Base-by-base conservation (phyloP, 1,140 invertebrate species). In the Zaprionus tsacasi region DNA sequence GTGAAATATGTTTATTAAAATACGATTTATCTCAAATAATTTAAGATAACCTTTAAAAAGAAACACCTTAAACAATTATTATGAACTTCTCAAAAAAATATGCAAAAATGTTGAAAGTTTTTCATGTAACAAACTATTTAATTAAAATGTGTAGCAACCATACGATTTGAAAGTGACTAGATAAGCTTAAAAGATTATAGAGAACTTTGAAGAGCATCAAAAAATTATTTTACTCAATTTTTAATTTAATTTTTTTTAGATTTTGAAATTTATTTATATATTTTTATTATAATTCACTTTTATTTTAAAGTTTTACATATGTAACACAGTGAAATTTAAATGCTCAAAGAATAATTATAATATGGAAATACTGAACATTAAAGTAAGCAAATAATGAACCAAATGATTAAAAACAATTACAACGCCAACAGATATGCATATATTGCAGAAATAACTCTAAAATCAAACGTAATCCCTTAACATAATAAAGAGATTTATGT, bases 401-500 rank as follows among this genome's bases (percentile, higher is more conserved):
- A 48, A 69, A 21, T 33, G 13, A 30, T 60, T n/a, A 40, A 17
- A 27, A 17, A 57, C 6, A 15, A 11, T 13, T 57, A 2, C 25
- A n/a, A 61, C n/a, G 0, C 2, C 1, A 52, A 54, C 8, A 13
- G 3, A 17, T 63, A 36, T 1, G 6, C 10, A 27, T 0, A 15
- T 52, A 55, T 52, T 52, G 27, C 27, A 43, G 13, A 59, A 59
- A 59, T 17, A n/a, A 25, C 21, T 21, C 48, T 30, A 27, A 12
- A 33, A 48, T 2, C 10, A 43, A 13, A 61, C 27, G n/a, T 15
- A 69, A 57, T 15, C 38, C 52, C 15, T 59, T 54, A 12, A 36
- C 21, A 57, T 57, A 57, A 60, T 54, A 61, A 76, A 65, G 43
- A 40, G 30, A 48, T 56, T 57, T 58, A 36, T 43, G 30, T 48